Base-by-base conservation (phyloP, 2,113 vertebrate species). In the Microcebus griseorufus region DNA sequence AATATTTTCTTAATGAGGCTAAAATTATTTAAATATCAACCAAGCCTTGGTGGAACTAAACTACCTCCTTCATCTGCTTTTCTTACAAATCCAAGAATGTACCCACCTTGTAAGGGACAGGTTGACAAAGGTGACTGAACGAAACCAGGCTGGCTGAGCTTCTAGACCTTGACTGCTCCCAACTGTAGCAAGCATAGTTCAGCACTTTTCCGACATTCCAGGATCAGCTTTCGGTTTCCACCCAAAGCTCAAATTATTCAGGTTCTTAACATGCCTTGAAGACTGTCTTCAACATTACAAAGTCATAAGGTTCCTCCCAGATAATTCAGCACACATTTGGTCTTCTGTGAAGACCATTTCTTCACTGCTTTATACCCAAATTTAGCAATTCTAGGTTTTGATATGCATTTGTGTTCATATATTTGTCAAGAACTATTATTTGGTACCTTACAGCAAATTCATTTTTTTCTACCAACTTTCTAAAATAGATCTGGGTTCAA, bases 11-110 rank as follows among this genome's bases (percentile, higher is more conserved):
- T 76, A 79, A 93, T 60, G 37, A 88, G 82, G 72, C 32, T 45
- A 81, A 78, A 95, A 67, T 79, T 90, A 88, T 82, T 88, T 76
- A 91, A 53, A 81, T 69, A 20, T 67, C 55, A 91, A 86, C 67
- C 37, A 78, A 73, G 20, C 5, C 10, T 79, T 70, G 34, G 29
- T 5, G 0, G 55, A 90, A 76, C 18, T 39, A 93, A 93, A 64
- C 82, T 58, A 51, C 51, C 80, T 89, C 48, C 11, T 62, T 76
- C 64, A 70, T 69, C 27, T 25, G 22, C 37, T 39, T 87, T 58
- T 73, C 75, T 82, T 82, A 55, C 64, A 86, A 83, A 55, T 45
- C 23, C 55, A 89, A 14, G 20, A 39, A 60, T 11, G 34, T 45
- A 14, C n/a, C 16, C 5, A 37, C 20, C 37, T 72, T 34, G 13